Evolutionary conservation across 2,797 vertebrate genomes (phyloP), one percentile per base, ranked within the genome.

Genomic region (Lates japonicus): DNA sequence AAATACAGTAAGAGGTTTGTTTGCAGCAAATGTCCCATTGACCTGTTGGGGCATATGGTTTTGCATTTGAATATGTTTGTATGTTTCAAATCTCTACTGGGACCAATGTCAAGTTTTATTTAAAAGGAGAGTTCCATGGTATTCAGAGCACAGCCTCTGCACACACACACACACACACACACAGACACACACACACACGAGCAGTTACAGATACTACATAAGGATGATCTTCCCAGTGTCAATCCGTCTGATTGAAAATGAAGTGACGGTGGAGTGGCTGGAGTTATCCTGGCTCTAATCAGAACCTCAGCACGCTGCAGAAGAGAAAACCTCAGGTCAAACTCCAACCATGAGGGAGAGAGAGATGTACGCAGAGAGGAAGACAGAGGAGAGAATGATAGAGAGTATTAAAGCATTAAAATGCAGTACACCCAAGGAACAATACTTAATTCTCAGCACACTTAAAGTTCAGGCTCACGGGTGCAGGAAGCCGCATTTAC

Each of bases 251-350:
- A 81, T 84, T 89, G n/a, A n/a, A n/a, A n/a, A n/a, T 67, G n/a
- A 70, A 81, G 72, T 67, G 72, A 80, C 71, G 1, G 82, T 84
- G 71, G 90, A 89, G 77, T 84, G 81, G 80, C 84, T 69, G 74
- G 52, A 83, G 81, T 77, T 91, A 88, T 85, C 87, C 86, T 64
- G 79, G 78, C 83, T 89, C 89, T 87, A 93, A 92, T 93, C 93
- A 93, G 80, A 92, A 81, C 64, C 91, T 77, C 91, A 92, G 91
- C 88, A 90, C 7, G 90, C 81, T 54, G 80, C 65, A 79, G n/a
- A 74, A 88, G 63, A 80, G 78, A 87, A 81, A 85, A 83, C 88
- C 82, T 76, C 72, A 74, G 92, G 92, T 93, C 81, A 91, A 81
- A 87, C 76, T 76, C 82, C 82, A 82, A 51, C 79, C 76, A 79